These are phyloP conservation scores for Monodelphis domestica DNA, from an alignment of 2,797 vertebrate species.

Conservation along the genomic window DNA sequence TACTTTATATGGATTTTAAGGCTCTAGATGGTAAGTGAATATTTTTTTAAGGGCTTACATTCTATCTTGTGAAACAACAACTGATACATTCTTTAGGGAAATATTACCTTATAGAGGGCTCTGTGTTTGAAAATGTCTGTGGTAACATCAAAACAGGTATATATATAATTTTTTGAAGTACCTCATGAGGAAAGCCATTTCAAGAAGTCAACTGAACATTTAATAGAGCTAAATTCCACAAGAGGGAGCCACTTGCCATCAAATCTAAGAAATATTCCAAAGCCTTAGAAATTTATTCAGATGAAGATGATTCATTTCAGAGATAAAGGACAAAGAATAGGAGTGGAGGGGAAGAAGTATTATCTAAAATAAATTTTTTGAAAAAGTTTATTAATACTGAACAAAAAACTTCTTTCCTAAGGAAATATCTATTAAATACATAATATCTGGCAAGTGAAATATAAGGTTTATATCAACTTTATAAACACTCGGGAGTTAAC, in stretches of 20 bases:
- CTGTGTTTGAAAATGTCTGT: neutral
- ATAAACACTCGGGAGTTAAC: neutral
- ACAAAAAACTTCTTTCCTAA: neutral
- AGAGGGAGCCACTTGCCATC: constrained; percentile 48
- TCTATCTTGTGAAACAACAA: neutral
- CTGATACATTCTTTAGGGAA: neutral
- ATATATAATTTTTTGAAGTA: neutral
- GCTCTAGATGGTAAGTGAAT: too few relatives aligned
- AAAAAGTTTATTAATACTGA: too few relatives aligned
- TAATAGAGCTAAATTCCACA: constrained; percentile 32
- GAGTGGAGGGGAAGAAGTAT: neutral
- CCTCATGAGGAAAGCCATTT: too few relatives aligned
- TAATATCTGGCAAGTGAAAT: neutral
- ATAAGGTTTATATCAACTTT: neutral
- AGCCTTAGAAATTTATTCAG: neutral
- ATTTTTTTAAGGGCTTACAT: too few relatives aligned
- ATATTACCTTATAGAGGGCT: neutral
- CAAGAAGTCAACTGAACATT: neutral
- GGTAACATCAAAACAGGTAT: neutral
- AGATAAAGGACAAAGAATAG: neutral
- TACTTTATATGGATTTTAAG: too few relatives aligned
- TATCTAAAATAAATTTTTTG: too few relatives aligned
- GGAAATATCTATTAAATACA: neutral
- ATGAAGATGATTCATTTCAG: constrained; percentile 34
- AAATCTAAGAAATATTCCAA: neutral